phyloP scores from a whole-genome alignment of 2,113 vertebrate genomes.

The Oceanodroma tethys region DNA sequence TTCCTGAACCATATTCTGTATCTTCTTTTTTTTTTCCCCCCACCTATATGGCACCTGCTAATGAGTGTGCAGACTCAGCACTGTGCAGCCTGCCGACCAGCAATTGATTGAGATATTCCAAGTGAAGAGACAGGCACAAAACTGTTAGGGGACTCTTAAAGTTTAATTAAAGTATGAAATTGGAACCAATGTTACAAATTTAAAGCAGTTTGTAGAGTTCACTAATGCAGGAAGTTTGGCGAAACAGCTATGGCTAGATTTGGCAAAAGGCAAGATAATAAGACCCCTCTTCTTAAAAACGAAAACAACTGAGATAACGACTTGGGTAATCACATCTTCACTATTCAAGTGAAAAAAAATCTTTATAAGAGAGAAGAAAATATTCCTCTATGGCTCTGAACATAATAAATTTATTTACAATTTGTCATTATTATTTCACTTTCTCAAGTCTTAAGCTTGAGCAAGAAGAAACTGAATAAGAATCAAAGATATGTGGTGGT shows the following conservation, averaged over 20 bases:
- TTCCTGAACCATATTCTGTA: neutral
- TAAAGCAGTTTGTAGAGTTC: neutral
- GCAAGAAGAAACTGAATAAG: neutral
- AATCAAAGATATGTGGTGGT: fast-evolving
- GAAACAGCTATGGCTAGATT: neutral
- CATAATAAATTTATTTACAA: neutral
- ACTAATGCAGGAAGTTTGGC: neutral
- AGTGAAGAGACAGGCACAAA: neutral
- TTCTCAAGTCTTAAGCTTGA: neutral
- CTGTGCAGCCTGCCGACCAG: too few species aligned
- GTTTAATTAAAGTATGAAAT: neutral
- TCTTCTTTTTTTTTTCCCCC: fast-evolving
- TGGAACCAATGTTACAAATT: neutral
- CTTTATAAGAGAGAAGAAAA: neutral
- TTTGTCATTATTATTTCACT: neutral
- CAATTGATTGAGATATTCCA: neutral
- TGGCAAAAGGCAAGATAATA: neutral
- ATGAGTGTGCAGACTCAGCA: neutral
- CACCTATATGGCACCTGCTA: neutral
- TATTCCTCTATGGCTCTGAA: neutral
- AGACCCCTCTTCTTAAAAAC: neutral
- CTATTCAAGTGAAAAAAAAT: neutral
- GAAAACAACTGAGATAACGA: neutral
- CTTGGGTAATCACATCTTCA: neutral
- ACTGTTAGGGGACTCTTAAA: neutral